Percentiles rank a stretch among this genome's conserved stretches.
These are phyloP conservation scores for Ceraclea dissimilis DNA, from an alignment of 2,888 invertebrate species.

Conservation along the genomic window DNA sequence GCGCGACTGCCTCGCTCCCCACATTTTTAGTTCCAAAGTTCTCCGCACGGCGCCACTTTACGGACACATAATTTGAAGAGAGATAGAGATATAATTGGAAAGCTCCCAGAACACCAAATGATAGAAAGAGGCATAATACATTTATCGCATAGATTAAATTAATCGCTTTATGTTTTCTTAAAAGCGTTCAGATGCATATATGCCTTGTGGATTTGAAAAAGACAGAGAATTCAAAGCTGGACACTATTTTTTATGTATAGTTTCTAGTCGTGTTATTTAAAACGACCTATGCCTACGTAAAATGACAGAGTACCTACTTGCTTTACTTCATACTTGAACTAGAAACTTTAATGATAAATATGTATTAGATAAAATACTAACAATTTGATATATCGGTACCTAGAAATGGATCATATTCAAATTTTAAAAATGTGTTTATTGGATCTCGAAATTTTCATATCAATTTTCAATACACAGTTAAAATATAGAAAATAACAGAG, in stretches of 20 bases:
- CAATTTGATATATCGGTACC: no score
- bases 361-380: no score
- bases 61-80: conserved; percentile 13
- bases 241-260: conserved; percentile 14
- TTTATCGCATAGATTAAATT: conserved; percentile 20
- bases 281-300: conserved; percentile 21
- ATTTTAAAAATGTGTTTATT: no score
- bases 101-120: conserved; percentile 1
- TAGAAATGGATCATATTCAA: no score
- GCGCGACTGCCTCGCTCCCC: conserved; percentile 11
- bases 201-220: background rate
- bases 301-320: conserved; percentile 3
- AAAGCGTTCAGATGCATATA: conserved; percentile 5
- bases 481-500: no score
- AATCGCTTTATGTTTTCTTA: conserved; percentile 9
- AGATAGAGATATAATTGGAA: background rate
- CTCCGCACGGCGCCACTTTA: conserved; percentile 23
- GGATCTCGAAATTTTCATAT: no score
- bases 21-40: conserved; percentile 2
- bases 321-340: conserved; percentile 14
- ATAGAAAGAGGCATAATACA: conserved; percentile 14
- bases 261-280: conserved; percentile 16
- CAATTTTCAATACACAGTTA: no score
- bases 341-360: background rate
- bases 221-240: conserved; percentile 15